Evolutionary conservation across 2,888 invertebrate genomes (phyloP), one percentile per base, ranked within the genome.

Genomic region (Dorcus hopei): DNA sequence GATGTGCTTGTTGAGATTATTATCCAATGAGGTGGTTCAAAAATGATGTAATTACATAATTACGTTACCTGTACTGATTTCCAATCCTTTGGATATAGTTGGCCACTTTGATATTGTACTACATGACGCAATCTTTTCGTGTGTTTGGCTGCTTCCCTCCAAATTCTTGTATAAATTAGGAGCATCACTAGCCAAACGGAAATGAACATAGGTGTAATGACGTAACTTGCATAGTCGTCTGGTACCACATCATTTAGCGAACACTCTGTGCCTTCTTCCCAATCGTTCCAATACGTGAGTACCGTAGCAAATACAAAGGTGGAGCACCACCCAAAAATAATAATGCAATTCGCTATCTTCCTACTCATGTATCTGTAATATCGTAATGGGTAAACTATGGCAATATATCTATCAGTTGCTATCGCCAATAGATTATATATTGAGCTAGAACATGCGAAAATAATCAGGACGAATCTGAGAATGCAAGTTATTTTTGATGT

Each of bases 211-310:
- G 91, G 91, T 47, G 87, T 86, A 63, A 91, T 79, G 19, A 86
- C 74, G 54, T 74, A 77, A 51, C 73, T 77, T 43, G 79, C 72
- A 63, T 79, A 80, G 55, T 72, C 70, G n/a, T 69, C 66, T 4
- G 80, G 77, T 40, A 86, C 71, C 60, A 90, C 85, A 74, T 86
- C 81, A 66, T 88, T 85, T 75, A 90, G 83, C 74, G 90, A 88
- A 73, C 91, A 91, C 5, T 67, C 61, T 6, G 68, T 47, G n/a
- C 50, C 70, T 19, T 69, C 61, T 23, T 81, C 80, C 87, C 88
- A 92, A 65, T 85, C 85, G 77, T 92, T 91, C 90, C 90, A 91
- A 76, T 89, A 88, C 63, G 89, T 81, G 1, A 90, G 89, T 57
- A 90, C 83, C 57, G 84, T 82, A 62, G 90, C 87, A 62, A 90